A percentile compares a stretch with the other conserved stretches of the same genome.
These are phyloP conservation scores for Arrhamphus sclerolepis DNA, from an alignment of 2,797 vertebrate species.

Conservation along the genomic window DNA sequence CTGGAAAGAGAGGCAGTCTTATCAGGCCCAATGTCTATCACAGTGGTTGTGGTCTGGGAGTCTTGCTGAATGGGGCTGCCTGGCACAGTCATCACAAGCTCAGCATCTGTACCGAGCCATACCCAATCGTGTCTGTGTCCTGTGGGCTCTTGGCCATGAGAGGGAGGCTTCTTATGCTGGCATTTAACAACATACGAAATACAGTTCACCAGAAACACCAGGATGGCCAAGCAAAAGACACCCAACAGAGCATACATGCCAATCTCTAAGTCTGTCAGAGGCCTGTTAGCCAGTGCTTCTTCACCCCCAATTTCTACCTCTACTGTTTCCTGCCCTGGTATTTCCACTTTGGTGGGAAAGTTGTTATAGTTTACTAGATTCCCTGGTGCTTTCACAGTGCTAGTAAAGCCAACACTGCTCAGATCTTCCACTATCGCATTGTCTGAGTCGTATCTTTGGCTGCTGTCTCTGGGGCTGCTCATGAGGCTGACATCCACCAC, in stretches of 20 bases:
- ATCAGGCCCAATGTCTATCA: constrained; percentile 86
- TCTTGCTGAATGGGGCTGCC: constrained; percentile 84
- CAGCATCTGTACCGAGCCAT: constrained; percentile 89
- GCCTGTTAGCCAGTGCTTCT: constrained; percentile 73
- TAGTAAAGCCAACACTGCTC: constrained; percentile 58
- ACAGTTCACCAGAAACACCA: constrained; percentile 94
- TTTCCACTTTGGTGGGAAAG: constrained; percentile 82
- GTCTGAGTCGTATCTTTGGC: constrained; percentile 61
- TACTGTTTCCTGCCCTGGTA: constrained; percentile 66
- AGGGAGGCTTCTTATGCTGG: constrained; percentile 86
- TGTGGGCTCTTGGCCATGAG: constrained; percentile 85
- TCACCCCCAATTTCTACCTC: constrained; percentile 70
- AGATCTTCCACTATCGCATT: constrained; percentile 66
- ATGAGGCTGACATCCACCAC: constrained; percentile 57
- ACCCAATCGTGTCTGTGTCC: constrained; percentile 94
- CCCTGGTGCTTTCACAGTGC: constrained; percentile 77
- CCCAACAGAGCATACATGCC: constrained; percentile 94
- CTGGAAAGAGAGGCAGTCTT: constrained; percentile 83
- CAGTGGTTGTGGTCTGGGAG: constrained; percentile 80
- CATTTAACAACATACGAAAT: constrained; percentile 88
- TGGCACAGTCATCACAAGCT: constrained; percentile 86
- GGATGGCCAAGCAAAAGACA: constrained; percentile 93
- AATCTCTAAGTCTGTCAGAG: constrained; percentile 92
- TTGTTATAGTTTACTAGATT: constrained; percentile 85
- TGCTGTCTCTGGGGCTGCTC: constrained; percentile 58